A percentile compares a stretch with the other conserved stretches of the same genome.
Conservation (phyloP, 2,113 vertebrate genomes). For the Microtus pennsylvanicus region DNA sequence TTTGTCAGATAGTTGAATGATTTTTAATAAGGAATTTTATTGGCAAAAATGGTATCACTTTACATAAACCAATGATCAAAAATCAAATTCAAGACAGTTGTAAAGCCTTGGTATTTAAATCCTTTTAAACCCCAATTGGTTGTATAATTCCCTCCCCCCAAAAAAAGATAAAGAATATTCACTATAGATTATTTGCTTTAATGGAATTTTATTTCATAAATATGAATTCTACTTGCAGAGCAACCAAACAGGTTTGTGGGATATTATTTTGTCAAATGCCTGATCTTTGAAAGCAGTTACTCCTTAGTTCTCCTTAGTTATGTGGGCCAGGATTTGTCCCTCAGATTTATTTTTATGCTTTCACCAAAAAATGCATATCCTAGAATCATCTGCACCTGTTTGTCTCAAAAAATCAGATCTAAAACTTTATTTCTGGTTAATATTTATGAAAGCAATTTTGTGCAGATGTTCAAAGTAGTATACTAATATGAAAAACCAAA, state of each 20-base stretch:
- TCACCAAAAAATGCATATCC: neutral
- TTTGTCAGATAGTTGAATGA: neutral
- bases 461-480: constrained; percentile 70
- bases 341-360: constrained; percentile 28
- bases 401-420: constrained; percentile 58
- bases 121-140: neutral
- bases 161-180: neutral
- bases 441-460: constrained; percentile 60
- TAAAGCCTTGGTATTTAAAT: neutral
- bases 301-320: neutral
- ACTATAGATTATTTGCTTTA: neutral
- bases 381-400: constrained; percentile 19
- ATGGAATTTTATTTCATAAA: neutral
- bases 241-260: neutral
- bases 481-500: constrained; percentile 67
- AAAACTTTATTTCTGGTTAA: constrained; percentile 22
- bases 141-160: neutral
- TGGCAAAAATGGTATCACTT: neutral
- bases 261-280: neutral
- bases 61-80: neutral
- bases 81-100: neutral
- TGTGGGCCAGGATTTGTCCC: neutral
- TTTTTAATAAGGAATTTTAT: neutral
- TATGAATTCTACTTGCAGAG: neutral
- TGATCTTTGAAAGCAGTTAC: neutral